Evolutionary conservation across 2,113 vertebrate species (phyloP).

Genomic region (Aegithalos caudatus): DNA sequence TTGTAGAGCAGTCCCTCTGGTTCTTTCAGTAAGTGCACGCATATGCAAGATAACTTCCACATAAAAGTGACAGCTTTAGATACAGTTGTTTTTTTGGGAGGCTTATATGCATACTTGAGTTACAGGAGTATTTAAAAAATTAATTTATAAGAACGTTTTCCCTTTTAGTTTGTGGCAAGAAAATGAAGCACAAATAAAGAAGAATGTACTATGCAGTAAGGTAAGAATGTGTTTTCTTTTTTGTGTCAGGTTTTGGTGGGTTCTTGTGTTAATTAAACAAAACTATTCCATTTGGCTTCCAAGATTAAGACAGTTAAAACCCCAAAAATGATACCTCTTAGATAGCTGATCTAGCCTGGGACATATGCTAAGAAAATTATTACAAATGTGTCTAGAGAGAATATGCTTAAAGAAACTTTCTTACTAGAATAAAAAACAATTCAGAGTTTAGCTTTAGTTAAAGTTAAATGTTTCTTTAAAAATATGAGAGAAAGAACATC

Average conservation of each 20-base stretch:
- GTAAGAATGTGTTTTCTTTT: neutral
- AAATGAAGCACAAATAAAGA: neutral
- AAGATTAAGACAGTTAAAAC: neutral
- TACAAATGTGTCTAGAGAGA: neutral
- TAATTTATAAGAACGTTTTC: neutral
- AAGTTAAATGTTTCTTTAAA: rapidly evolving
- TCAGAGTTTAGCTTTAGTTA: neutral
- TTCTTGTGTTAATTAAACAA: neutral
- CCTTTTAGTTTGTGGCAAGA: neutral
- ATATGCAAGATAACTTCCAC: neutral
- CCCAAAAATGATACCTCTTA: rapidly evolving
- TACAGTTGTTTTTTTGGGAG: neutral
- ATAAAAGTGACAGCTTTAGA: neutral
- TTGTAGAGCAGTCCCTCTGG: neutral
- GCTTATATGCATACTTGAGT: neutral
- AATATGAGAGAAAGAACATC: neutral
- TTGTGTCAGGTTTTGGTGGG: neutral
- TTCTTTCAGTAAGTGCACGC: neutral
- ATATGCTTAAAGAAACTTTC: neutral
- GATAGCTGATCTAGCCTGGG: neutral
- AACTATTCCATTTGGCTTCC: neutral
- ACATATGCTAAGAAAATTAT: neutral
- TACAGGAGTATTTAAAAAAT: neutral
- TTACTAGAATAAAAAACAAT: neutral
- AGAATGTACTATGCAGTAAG: neutral